Base-by-base conservation (phyloP, 2,888 invertebrate species). In the Branchipolynoe longqiensis region DNA sequence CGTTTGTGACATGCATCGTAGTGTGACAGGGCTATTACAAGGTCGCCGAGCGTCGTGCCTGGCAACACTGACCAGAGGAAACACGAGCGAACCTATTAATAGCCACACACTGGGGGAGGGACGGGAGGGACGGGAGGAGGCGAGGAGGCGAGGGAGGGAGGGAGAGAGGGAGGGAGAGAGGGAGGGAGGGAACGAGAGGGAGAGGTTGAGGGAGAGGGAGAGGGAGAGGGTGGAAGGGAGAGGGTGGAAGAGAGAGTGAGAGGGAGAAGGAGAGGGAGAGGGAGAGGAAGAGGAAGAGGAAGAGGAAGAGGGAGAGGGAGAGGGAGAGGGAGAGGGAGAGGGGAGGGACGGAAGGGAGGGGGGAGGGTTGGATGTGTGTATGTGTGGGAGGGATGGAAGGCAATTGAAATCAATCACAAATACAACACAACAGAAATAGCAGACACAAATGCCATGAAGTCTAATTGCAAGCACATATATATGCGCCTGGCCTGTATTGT, bases 311-410 rank as follows among this genome's bases (percentile, higher is more conserved):
- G 64, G n/a, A n/a, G n/a, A 4, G 1, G 25, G 8, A 33, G 4
- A 36, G 64, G 28, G 3, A 4, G 31, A 36, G 28, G n/a, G 31
- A 18, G 64, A 4, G 64, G 28, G n/a, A 64, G 36, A 2, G 36
- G 64, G 28, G 31, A 12, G 64, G 64, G 64, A 64, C 33, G 31
- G 31, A 64, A n/a, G n/a, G n/a, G n/a, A n/a, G n/a, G n/a, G n/a
- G n/a, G n/a, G n/a, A n/a, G n/a, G n/a, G n/a, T n/a, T n/a, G n/a
- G n/a, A n/a, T n/a, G n/a, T n/a, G n/a, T n/a, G n/a, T n/a, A n/a
- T n/a, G n/a, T n/a, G n/a, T n/a, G n/a, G n/a, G n/a, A n/a, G n/a
- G n/a, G n/a, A n/a, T n/a, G n/a, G n/a, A n/a, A n/a, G n/a, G n/a
- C n/a, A n/a, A n/a, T n/a, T n/a, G n/a, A n/a, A n/a, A n/a, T n/a